These are phyloP conservation scores for Catagonus wagneri DNA, from an alignment of 2,113 vertebrate genomes.

Conservation along the genomic window DNA sequence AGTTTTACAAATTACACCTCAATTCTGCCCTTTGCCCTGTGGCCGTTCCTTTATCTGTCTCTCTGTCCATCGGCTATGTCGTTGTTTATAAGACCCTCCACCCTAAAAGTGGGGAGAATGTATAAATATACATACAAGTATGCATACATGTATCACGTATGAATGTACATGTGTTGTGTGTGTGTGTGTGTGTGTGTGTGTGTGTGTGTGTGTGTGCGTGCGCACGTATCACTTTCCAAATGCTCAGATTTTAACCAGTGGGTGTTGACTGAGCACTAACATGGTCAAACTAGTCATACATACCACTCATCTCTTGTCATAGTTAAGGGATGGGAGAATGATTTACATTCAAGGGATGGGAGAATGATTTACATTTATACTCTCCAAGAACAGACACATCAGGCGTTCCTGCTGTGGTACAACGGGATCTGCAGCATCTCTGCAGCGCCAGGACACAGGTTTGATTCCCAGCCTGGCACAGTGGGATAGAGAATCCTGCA, in stretches of 20 bases:
- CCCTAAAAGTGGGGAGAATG: background rate
- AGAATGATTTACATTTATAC: background rate
- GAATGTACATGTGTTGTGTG: background rate
- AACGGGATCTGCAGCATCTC: no score
- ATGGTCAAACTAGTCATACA: background rate
- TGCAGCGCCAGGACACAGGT: no score
- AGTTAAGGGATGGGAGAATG: background rate
- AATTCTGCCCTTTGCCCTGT: background rate
- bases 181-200: background rate
- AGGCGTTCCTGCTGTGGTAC: no score
- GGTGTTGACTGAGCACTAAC: background rate
- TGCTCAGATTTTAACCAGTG: background rate
- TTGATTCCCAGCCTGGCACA: no score
- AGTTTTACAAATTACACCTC: background rate
- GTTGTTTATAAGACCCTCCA: background rate
- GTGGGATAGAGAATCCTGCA: no score
- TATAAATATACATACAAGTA: background rate
- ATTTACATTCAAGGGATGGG: background rate
- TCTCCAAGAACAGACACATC: background rate
- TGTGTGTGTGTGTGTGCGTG: background rate
- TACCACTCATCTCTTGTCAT: background rate
- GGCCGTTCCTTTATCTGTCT: background rate
- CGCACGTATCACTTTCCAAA: background rate
- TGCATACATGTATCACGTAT: background rate
- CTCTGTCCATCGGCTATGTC: background rate